Evolutionary conservation across 2,888 invertebrate species (phyloP), one percentile per base, ranked within the genome.

Genomic region (Dendrolimus pini): DNA sequence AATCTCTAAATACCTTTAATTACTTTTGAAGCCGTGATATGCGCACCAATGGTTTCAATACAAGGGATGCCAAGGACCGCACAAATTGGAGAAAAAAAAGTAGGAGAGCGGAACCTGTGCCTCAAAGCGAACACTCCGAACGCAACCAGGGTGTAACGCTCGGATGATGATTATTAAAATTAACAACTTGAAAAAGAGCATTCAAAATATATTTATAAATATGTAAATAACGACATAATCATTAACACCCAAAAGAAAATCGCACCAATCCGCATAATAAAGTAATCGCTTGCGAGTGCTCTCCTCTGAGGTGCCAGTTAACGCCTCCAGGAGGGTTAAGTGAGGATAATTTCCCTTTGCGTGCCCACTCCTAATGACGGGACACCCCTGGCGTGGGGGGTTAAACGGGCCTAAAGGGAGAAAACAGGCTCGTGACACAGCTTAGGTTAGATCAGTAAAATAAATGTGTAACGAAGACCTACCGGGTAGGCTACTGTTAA

Each of bases 301-400:
- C 89, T 88, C 75, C 74, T 76, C 82, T 82, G 84, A 88, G 89
- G 89, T 89, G 86, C 86, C 87, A 90, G 89, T 90, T 89, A 89
- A 82, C 89, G 89, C 89, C 87, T 89, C 78, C 80, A 80, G 83
- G 86, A 85, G 89, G 89, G 88, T 87, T 88, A 89, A 90, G 86
- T 87, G 87, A 80, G 86, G 87, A 89, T 89, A 89, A 89, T 89
- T 89, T 89, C 86, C 86, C 84, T 88, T 86, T 85, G 86, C 89
- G 87, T 89, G 86, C 86, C 85, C 82, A 81, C 82, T 86, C 75
- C 75, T 87, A 86, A 85, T 86, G 85, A 86, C 80, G 82, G 77
- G 76, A 68, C 67, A 67, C 66, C 70, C 70, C 68, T 60, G 66
- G 72, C 66, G 66, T 61, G 63, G 67, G 65, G 61, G 66, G 75